Evolutionary conservation across 2,797 vertebrate genomes (phyloP), one percentile per base, ranked within the genome.

Genomic region (Liasis olivaceus): DNA sequence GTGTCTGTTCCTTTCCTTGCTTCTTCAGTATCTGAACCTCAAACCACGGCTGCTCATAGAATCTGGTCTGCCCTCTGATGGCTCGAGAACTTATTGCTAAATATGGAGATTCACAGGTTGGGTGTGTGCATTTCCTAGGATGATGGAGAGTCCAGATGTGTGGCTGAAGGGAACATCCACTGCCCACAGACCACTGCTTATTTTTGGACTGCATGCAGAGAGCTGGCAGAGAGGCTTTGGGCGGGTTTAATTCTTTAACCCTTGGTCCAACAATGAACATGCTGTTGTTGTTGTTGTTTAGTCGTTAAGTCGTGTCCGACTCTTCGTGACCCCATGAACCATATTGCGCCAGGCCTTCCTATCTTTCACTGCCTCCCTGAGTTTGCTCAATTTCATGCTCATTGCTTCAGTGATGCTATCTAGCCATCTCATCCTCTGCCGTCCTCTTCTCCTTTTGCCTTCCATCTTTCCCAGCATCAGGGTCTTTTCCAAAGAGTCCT

Each of bases 151-250:
- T n/a, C 89, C 12, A 59, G 63, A 87, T 20, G 9, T 93, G 92
- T 8, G 89, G 92, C 89, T 88, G 28, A 42, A 77, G 47, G 89
- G 59, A 93, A 17, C 15, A 1, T 20, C 85, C 85, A 63, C 62
- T 93, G 85, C 85, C 92, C 92, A 13, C 89, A 90, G 31, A 87
- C 59, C 12, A 24, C 84, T 93, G 89, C 89, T 77, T 59, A 64
- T 59, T 92, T 77, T 62, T 62, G 47, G 64, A 86, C 47, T 87
- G 89, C 56, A 17, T 69, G 81, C 22, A 36, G n/a, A 81, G 31
- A 62, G 15, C 66, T 87, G 89, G 84, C 92, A 90, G 22, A 13
- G 22, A 51, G 22, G 66, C 24, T n/a, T 17, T 24, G 8, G 24
- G 56, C 28, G 62, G 42, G 47, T 42, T 93, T 90, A 90, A 93